These are phyloP conservation scores for Sarcophaga peregrina DNA, from an alignment of 1,140 invertebrate species.

Conservation along the genomic window DNA sequence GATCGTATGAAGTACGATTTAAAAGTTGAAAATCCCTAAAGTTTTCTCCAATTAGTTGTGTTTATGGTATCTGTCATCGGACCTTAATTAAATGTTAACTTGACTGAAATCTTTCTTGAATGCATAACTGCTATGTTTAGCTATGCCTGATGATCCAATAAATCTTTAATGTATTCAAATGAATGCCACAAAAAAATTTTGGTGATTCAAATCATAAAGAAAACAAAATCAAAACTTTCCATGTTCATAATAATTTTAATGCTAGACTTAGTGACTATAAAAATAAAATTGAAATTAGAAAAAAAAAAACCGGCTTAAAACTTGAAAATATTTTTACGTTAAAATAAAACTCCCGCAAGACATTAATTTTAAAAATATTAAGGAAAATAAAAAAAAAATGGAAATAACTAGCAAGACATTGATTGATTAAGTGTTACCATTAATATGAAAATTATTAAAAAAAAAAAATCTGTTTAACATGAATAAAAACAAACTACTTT, in stretches of 20 bases:
- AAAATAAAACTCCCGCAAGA: constrained; percentile 8
- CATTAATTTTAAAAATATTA: neutral
- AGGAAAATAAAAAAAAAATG: neutral
- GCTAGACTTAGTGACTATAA: neutral
- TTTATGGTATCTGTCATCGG: no score
- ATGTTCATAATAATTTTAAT: neutral
- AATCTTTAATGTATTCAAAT: no score
- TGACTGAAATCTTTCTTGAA: no score
- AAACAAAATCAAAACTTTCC: neutral
- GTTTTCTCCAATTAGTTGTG: no score
- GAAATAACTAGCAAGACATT: neutral
- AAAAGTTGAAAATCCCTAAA: no score
- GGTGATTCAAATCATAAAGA: no score
- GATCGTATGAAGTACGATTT: no score
- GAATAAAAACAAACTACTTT: neutral
- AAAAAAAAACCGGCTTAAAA: no score
- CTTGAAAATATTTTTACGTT: neutral
- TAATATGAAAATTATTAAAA: neutral
- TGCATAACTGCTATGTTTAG: no score
- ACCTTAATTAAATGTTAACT: no score
- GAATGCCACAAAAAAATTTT: no score
- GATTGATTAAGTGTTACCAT: constrained; percentile 33
- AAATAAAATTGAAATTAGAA: neutral
- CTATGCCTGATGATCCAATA: no score
- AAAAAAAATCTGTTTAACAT: neutral